Evolutionary conservation across 2,888 invertebrate species (phyloP).

Genomic region (Hoplodrina blanda): DNA sequence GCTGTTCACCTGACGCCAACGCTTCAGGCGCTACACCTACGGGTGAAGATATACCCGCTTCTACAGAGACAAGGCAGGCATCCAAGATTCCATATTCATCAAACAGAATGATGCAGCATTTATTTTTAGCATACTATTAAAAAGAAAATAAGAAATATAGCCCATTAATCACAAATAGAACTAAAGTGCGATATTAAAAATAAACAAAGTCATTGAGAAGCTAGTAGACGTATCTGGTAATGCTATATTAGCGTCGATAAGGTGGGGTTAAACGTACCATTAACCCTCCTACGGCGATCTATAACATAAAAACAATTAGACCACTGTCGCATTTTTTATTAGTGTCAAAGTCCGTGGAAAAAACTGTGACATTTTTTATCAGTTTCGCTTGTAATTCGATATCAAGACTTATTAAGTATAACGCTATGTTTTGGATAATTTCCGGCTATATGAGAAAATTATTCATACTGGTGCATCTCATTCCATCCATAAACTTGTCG

Average conservation of each 20-base stretch:
- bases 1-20: slow-evolving; percentile 26
- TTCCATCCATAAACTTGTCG: not conserved
- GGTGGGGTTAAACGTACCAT: slow-evolving; percentile 61
- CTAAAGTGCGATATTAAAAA: slow-evolving; percentile 30
- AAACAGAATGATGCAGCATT: slow-evolving; percentile 23
- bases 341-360: slow-evolving; percentile 59
- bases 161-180: slow-evolving; percentile 39
- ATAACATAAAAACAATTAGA: slow-evolving; percentile 61
- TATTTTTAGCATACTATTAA: slow-evolving; percentile 32
- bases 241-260: slow-evolving; percentile 59
- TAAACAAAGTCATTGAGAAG: slow-evolving; percentile 41
- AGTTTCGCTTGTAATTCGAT: slow-evolving; percentile 7
- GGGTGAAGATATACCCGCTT: slow-evolving; percentile 14
- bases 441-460: slow-evolving; percentile 26
- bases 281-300: slow-evolving; percentile 60
- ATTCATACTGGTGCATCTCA: slow-evolving; percentile 15
- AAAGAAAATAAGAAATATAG: slow-evolving; percentile 29
- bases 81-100: slow-evolving; percentile 18
- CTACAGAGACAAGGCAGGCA: slow-evolving; percentile 15
- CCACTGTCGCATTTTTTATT: slow-evolving; percentile 58
- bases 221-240: slow-evolving; percentile 31
- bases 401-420: slow-evolving; percentile 1
- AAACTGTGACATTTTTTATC: slow-evolving; percentile 27
- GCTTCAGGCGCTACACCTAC: slow-evolving; percentile 36
- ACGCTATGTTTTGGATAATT: slow-evolving; percentile 37